Evolutionary conservation across 2,113 vertebrate genomes (phyloP), one percentile per base, ranked within the genome.

Genomic region (Onychostoma macrolepis): DNA sequence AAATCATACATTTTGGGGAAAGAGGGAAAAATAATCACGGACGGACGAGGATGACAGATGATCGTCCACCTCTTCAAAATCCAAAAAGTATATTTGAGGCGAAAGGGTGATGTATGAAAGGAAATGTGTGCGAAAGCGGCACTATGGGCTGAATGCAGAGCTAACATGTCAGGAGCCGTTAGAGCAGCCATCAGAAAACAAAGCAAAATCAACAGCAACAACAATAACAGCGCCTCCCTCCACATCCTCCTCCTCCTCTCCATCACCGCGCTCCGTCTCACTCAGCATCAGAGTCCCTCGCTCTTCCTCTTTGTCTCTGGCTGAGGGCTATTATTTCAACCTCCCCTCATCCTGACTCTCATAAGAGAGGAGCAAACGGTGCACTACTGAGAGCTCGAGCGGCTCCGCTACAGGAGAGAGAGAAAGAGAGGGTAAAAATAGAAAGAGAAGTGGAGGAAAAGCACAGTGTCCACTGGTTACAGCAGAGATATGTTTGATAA

Each of bases 111-210:
- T 61, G 65, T 33, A 48, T 48, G 43, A 83, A 87, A 87, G 58
- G 21, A 75, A 84, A 78, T 48, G 50, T 71, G 28, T 56, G 79
- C 6, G 4, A 63, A 19, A 78, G 80, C 58, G 1, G 50, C 56
- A 85, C 76, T 90, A 93, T 85, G 63, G 86, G 87, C 79, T 87
- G 89, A 86, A 91, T 53, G 63, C 43, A 93, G 90, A 93, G 85
- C 88, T 91, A 94, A 93, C 90, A 92, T 92, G 93, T 93, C 95
- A 93, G 90, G 84, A 91, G 88, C 90, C 43, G 87, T 92, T 92
- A 93, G 89, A 65, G 30, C 74, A 80, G 30, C 48, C 78, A 72
- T 83, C 84, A 72, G 80, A 30, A 78, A 83, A 88, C 80, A 85
- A 88, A 72, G 61, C 61, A n/a, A 67, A 38, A 90, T 77, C 91